Percentiles rank a stretch among this genome's conserved stretches.
phyloP scores from a whole-genome alignment of 2,113 vertebrate genomes.

The Cheirogaleus medius region DNA sequence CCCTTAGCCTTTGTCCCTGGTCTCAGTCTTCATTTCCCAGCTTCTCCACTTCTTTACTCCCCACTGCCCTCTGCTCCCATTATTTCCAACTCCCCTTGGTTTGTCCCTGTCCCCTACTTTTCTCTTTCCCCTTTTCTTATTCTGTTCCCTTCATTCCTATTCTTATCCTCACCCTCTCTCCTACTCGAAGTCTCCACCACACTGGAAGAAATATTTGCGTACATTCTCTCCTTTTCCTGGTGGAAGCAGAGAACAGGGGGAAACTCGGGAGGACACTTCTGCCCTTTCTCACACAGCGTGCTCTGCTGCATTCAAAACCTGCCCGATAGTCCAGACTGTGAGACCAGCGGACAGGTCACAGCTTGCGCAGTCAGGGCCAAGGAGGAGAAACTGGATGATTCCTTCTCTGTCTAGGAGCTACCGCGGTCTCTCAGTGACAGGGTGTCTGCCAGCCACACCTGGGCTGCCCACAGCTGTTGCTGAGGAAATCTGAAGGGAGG shows the following conservation, averaged over 20 bases:
- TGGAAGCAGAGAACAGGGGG: background rate
- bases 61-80: background rate
- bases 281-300: background rate
- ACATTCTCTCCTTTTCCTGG: background rate
- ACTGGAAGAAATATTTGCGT: background rate
- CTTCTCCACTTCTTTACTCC: background rate
- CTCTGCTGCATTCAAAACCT: background rate
- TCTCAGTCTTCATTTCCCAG: background rate
- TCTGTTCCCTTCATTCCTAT: background rate
- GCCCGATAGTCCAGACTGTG: background rate
- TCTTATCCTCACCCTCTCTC: background rate
- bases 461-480: background rate
- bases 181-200: background rate
- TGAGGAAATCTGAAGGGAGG: background rate
- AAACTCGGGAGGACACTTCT: background rate
- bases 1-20: background rate
- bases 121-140: background rate
- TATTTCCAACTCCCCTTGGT: background rate
- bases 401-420: background rate
- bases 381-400: background rate
- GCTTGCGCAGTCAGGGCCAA: background rate
- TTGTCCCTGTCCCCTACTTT: background rate
- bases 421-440: background rate
- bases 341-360: background rate
- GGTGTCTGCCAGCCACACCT: background rate